Percentiles rank a stretch among this genome's conserved stretches.
phyloP scores from a whole-genome alignment of 2,113 vertebrate genomes.

The Pteropus alecto region DNA sequence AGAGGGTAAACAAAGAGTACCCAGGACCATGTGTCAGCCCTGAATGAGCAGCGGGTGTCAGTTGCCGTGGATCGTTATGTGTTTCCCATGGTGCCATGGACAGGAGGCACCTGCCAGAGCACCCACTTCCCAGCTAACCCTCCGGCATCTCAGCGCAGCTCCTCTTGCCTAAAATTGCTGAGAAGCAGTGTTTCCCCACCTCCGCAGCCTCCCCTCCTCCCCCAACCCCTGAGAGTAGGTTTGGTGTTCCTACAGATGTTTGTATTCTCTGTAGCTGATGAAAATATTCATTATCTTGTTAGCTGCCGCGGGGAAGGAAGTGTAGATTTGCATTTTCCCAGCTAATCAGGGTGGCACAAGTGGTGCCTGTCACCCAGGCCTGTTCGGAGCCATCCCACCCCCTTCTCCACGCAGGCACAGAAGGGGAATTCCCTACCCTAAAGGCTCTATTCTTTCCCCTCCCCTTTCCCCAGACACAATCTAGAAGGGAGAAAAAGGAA shows the following conservation, averaged over 20 bases:
- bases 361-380: slow-evolving; percentile 66
- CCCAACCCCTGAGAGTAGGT: slow-evolving; percentile 44
- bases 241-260: slow-evolving; percentile 84
- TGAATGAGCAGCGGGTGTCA: neutral
- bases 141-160: neutral
- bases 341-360: slow-evolving; percentile 76
- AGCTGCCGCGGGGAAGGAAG: slow-evolving; percentile 79
- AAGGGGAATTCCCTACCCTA: neutral
- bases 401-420: neutral
- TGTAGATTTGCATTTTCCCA: slow-evolving; percentile 82
- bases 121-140: neutral
- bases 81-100: accelerated
- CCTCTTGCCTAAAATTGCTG: neutral
- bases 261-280: slow-evolving; percentile 85
- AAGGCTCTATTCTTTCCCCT: neutral
- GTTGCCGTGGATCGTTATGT: accelerated
- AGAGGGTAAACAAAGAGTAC: neutral
- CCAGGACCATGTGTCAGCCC: accelerated
- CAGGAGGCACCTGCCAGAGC: neutral
- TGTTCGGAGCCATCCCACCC: neutral
- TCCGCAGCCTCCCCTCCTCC: slow-evolving; percentile 37
- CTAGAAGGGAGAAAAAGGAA: neutral
- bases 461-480: neutral
- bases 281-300: slow-evolving; percentile 90
- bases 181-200: slow-evolving; percentile 47